A percentile compares a stretch with the other conserved stretches of the same genome.
Evolutionary conservation across 2,888 invertebrate genomes (phyloP).

Genomic region (Phaedon cochleariae): DNA sequence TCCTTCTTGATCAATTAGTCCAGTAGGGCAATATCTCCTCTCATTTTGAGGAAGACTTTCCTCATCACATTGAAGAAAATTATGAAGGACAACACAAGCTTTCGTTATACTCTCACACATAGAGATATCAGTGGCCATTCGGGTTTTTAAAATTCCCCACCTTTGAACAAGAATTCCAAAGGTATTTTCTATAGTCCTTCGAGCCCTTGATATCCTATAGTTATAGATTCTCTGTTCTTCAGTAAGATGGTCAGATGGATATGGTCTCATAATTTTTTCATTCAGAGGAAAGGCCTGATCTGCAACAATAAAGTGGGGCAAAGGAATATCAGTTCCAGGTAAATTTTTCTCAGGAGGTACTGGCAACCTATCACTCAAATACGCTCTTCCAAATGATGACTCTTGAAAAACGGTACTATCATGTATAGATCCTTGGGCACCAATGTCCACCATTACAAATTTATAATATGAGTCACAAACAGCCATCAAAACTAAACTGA

Average conservation of each 20-base stretch:
- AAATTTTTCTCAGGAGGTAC: neutral
- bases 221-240: neutral
- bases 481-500: constrained; percentile 6
- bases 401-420: constrained; percentile 1
- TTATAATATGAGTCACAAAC: neutral
- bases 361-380: neutral
- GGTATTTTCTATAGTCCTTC: neutral
- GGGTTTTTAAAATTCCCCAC: neutral
- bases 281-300: neutral
- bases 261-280: neutral
- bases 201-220: no score
- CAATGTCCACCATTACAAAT: neutral
- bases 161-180: neutral
- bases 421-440: neutral
- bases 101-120: no score
- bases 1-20: no score
- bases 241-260: neutral
- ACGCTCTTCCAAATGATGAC: neutral
- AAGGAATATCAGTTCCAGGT: constrained; percentile 2
- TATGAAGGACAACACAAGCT: no score
- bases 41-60: no score
- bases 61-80: no score
- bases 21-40: no score
- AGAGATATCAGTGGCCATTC: no score
- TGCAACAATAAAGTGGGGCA: neutral